Evolutionary conservation across 2,113 vertebrate genomes (phyloP).

Genomic region (Oryzias celebensis): DNA sequence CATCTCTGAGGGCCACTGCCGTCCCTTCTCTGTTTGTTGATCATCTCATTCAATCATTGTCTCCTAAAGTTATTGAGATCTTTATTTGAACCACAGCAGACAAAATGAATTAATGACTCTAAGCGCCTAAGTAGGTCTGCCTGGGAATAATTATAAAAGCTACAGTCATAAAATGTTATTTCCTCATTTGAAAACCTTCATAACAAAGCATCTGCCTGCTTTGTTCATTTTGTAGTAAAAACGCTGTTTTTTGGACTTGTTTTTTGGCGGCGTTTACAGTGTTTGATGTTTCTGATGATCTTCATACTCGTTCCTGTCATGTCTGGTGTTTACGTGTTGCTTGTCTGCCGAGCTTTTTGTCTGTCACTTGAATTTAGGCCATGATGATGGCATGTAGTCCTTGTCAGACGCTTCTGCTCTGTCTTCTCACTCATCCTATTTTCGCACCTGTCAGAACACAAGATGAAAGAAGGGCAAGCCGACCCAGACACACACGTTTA

Average conservation of each 20-base stretch:
- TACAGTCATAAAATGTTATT: background rate
- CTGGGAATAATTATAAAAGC: background rate
- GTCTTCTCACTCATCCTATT: conserved; percentile 29
- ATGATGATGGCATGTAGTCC: conserved; percentile 20
- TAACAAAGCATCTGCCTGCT: background rate
- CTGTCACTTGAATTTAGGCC: conserved; percentile 27
- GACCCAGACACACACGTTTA: conserved; percentile 2
- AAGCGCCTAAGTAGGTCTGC: background rate
- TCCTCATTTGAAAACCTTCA: background rate
- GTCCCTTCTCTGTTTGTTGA: background rate
- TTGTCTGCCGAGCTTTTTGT: conserved; percentile 23
- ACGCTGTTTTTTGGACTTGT: background rate
- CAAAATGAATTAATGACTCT: background rate
- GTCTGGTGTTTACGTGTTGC: conserved; percentile 7
- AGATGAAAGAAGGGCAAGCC: conserved; percentile 31
- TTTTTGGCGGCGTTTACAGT: background rate
- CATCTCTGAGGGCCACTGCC: background rate
- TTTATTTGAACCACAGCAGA: background rate
- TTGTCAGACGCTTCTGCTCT: conserved; percentile 25
- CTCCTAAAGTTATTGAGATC: background rate
- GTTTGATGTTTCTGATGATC: background rate
- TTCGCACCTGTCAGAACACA: conserved; percentile 29
- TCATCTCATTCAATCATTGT: background rate
- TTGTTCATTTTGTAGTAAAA: background rate
- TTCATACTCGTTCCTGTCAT: background rate